These are phyloP conservation scores for Melanotaenia boesemani DNA, from an alignment of 2,797 vertebrate species.

Conservation along the genomic window DNA sequence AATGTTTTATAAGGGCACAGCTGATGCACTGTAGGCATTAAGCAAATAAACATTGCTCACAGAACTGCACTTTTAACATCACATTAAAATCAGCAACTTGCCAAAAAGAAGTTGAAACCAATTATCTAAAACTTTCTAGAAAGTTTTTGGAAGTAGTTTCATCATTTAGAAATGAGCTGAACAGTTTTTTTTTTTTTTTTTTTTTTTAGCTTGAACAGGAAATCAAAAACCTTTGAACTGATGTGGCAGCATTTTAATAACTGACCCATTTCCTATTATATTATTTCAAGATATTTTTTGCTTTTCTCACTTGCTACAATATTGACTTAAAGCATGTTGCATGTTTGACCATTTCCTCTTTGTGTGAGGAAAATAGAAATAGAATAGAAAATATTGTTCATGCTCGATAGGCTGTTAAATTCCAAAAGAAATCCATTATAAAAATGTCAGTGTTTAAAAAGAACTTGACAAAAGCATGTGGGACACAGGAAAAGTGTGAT, in stretches of 20 bases:
- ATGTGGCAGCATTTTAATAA: background rate
- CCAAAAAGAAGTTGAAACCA: background rate
- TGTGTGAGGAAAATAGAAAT: too few species aligned
- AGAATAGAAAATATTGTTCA: constrained; percentile 19
- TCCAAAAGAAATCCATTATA: background rate
- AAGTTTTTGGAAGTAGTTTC: background rate
- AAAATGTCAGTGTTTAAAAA: background rate
- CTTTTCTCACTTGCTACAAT: background rate
- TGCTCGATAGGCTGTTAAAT: background rate
- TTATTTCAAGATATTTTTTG: background rate
- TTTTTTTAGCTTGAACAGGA: too few species aligned
- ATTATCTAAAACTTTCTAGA: background rate
- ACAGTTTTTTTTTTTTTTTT: background rate
- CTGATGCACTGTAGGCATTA: too few species aligned
- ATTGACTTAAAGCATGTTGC: background rate
- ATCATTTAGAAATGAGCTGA: background rate
- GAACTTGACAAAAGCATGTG: constrained; percentile 29
- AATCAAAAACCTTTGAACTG: background rate
- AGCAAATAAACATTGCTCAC: too few species aligned
- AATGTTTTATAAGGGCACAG: background rate
- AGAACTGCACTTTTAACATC: too few species aligned
- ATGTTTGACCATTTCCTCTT: background rate
- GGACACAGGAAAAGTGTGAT: constrained; percentile 61
- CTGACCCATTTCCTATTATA: background rate
- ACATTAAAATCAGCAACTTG: background rate